A percentile compares a stretch with the other conserved stretches of the same genome.
These are phyloP conservation scores for Acropora tenuis DNA, from an alignment of 64 coral and sea anemone species.

Conservation along the genomic window DNA sequence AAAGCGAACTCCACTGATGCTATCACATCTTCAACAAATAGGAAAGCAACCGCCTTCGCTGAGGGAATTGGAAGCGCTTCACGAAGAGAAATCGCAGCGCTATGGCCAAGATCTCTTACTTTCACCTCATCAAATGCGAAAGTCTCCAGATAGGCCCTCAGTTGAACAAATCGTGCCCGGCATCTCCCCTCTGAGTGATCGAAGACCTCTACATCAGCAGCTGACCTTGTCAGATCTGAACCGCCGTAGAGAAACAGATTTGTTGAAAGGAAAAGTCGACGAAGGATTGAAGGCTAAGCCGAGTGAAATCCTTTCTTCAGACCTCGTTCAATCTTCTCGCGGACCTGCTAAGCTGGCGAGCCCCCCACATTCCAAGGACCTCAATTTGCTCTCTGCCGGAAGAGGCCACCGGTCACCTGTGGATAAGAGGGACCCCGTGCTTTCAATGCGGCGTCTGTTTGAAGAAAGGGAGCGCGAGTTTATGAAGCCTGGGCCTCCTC, in stretches of 20 bases:
- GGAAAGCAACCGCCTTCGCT: constrained; percentile 58
- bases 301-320: constrained; percentile 60
- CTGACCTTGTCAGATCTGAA: constrained; percentile 91
- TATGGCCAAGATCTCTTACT: constrained; percentile 58
- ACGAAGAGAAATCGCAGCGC: constrained; percentile 76
- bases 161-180: constrained; percentile 53
- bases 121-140: constrained; percentile 55
- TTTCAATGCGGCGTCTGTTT: constrained; percentile 28
- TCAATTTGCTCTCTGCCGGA: constrained; percentile 43
- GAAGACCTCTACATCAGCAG: constrained; percentile 63
- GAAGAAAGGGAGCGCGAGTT: constrained; percentile 77
- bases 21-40: constrained; percentile 88
- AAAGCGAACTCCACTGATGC: constrained; percentile 86
- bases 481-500: constrained; percentile 85
- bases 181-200: constrained; percentile 57
- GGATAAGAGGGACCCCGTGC: constrained; percentile 50
- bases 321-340: constrained; percentile 60
- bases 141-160: constrained; percentile 74
- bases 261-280: constrained; percentile 54
- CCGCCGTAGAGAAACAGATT: constrained; percentile 80
- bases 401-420: constrained; percentile 43
- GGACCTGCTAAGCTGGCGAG: constrained; percentile 37
- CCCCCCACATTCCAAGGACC: constrained; percentile 71
- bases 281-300: constrained; percentile 52
- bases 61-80: constrained; percentile 55